A percentile compares a stretch with the other conserved stretches of the same genome.
These are phyloP conservation scores for Sphinx pinastri DNA, from an alignment of 2,888 invertebrate species.

Conservation along the genomic window DNA sequence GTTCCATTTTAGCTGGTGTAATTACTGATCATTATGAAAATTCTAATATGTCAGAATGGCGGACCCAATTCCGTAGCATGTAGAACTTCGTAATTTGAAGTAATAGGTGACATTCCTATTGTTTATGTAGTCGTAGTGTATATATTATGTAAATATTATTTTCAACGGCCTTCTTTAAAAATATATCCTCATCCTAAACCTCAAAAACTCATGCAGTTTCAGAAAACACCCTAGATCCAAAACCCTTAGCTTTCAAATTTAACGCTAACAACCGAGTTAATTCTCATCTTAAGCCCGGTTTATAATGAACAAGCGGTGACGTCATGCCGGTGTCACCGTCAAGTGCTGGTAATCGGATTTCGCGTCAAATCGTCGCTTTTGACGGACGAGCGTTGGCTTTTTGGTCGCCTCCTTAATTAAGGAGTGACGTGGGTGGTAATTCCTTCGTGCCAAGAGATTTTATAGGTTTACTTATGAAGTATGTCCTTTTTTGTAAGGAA, in stretches of 20 bases:
- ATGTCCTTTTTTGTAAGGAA: too few species aligned
- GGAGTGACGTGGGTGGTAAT: neutral
- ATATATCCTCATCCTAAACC: too few species aligned
- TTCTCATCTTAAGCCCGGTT: neutral
- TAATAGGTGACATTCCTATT: too few species aligned
- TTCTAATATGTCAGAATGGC: too few species aligned
- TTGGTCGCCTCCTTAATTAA: conserved; percentile 1
- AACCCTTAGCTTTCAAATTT: neutral
- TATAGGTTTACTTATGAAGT: neutral
- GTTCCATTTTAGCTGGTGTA: too few species aligned
- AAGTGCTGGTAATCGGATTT: conserved; percentile 16
- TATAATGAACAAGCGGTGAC: neutral
- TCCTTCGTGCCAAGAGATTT: neutral
- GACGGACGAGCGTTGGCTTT: neutral
- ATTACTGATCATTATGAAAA: too few species aligned
- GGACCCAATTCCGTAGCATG: too few species aligned
- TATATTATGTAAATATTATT: too few species aligned
- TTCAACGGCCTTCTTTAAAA: too few species aligned
- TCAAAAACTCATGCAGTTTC: too few species aligned
- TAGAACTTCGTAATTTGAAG: too few species aligned
- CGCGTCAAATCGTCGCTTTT: conserved; percentile 9
- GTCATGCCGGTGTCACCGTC: neutral
- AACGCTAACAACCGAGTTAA: neutral
- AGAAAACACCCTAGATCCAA: neutral
- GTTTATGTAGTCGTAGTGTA: too few species aligned